Conservation (phyloP, 2,888 invertebrate species). For the Flexamia atlantica region DNA sequence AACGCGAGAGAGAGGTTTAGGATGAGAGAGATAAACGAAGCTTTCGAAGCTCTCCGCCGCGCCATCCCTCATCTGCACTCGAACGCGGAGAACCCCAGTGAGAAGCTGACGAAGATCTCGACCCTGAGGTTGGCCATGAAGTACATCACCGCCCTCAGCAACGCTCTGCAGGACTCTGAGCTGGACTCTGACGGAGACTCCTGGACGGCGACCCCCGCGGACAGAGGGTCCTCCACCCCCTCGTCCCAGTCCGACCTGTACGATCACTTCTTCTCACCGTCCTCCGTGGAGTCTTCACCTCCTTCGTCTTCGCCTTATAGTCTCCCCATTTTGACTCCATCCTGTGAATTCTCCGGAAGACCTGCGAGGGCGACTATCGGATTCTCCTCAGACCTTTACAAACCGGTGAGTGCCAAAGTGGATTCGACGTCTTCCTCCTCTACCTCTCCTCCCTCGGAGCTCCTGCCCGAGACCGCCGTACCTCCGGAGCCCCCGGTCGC, state of each 20-base stretch:
- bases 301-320: not conserved
- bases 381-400: too few relatives aligned
- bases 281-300: constrained; percentile 40
- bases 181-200: constrained; percentile 71
- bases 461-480: not conserved
- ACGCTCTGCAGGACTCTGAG: constrained; percentile 77
- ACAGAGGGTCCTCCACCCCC: constrained; percentile 60
- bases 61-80: constrained; percentile 83
- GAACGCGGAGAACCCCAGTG: constrained; percentile 77
- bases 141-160: constrained; percentile 87
- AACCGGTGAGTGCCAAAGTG: not conserved
- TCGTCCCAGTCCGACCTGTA: constrained; percentile 42
- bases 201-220: constrained; percentile 65
- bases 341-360: not conserved
- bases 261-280: constrained; percentile 40
- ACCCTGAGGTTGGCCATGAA: constrained; percentile 92
- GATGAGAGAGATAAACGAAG: constrained; percentile 93
- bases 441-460: not conserved
- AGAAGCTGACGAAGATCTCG: constrained; percentile 93
- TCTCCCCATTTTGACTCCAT: constrained; percentile 7
- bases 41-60: constrained; percentile 88
- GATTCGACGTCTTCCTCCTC: not conserved
- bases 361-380: too few relatives aligned
- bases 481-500: not conserved
- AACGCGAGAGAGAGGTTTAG: constrained; percentile 92